These are phyloP conservation scores for Calcarius lapponicus DNA, from an alignment of 2,797 vertebrate species.

Conservation along the genomic window DNA sequence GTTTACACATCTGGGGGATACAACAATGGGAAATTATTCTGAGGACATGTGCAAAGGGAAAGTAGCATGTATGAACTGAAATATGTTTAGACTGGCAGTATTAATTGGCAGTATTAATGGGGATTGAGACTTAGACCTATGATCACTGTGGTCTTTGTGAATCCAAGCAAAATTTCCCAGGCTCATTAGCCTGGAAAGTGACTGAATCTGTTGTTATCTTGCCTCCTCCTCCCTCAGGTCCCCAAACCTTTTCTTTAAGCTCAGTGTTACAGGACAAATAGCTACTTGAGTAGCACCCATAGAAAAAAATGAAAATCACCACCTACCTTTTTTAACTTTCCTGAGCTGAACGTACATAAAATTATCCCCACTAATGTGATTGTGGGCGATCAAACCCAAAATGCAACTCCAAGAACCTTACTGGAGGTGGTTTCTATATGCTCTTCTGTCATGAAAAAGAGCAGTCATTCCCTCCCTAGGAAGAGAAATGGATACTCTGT, in stretches of 20 bases:
- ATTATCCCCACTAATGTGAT: not conserved
- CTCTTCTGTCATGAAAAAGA: not conserved
- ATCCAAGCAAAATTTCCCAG: not conserved
- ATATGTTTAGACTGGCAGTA: conserved; percentile 26
- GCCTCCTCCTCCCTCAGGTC: not conserved
- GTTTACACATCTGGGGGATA: conserved; percentile 48
- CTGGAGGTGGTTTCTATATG: not conserved
- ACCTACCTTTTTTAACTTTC: not conserved
- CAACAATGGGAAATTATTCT: conserved; percentile 35
- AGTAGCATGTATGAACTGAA: not conserved
- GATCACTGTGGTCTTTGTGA: not conserved
- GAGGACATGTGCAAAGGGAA: not conserved
- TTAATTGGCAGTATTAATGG: conserved; percentile 1
- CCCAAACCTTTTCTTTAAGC: not conserved
- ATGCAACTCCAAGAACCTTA: not conserved
- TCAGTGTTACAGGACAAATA: not conserved
- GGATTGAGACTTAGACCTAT: not conserved
- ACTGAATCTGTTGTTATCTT: not conserved
- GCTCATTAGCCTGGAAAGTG: not conserved
- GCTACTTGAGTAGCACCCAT: not conserved
- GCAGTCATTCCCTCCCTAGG: not conserved
- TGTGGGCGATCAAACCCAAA: accelerated
- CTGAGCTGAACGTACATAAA: not conserved
- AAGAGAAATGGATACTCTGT: not conserved
- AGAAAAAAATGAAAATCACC: conserved; percentile 27